These are phyloP conservation scores for Coelopa pilipes DNA, from an alignment of 2,888 invertebrate species.

Conservation along the genomic window DNA sequence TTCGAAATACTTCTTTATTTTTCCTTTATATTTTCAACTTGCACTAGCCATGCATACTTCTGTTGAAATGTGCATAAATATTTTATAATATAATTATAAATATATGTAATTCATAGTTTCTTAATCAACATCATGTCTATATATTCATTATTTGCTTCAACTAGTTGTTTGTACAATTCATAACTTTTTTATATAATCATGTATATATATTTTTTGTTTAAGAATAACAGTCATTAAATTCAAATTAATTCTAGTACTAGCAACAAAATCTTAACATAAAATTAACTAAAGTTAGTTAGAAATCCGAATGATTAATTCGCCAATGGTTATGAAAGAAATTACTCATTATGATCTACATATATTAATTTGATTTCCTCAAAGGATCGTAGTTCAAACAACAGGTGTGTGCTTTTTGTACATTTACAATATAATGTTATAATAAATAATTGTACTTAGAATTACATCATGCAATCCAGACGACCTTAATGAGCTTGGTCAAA, in stretches of 20 bases:
- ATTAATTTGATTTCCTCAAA: too few relatives aligned
- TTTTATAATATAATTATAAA: not conserved
- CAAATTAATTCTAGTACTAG: not conserved
- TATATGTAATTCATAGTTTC: not conserved
- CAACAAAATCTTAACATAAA: not conserved
- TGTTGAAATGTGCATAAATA: not conserved
- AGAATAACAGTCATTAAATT: constrained; percentile 28
- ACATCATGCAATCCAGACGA: too few relatives aligned
- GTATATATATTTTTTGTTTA: not conserved
- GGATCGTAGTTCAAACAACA: not conserved
- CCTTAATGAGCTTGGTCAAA: too few relatives aligned
- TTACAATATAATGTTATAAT: not conserved
- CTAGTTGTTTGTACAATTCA: constrained; percentile 29
- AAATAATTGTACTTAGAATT: not conserved
- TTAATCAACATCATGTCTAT: not conserved
- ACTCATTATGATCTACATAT: too few relatives aligned
- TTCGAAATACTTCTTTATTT: constrained; percentile 22
- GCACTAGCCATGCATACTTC: not conserved
- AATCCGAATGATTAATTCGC: too few relatives aligned
- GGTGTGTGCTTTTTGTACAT: not conserved
- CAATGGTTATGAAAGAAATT: too few relatives aligned
- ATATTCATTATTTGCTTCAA: not conserved
- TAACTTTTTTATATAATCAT: not conserved
- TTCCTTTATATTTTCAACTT: constrained; percentile 28
- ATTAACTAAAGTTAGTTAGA: too few relatives aligned